Conservation (phyloP, 2,888 invertebrate species). For the Zygaena filipendulae region DNA sequence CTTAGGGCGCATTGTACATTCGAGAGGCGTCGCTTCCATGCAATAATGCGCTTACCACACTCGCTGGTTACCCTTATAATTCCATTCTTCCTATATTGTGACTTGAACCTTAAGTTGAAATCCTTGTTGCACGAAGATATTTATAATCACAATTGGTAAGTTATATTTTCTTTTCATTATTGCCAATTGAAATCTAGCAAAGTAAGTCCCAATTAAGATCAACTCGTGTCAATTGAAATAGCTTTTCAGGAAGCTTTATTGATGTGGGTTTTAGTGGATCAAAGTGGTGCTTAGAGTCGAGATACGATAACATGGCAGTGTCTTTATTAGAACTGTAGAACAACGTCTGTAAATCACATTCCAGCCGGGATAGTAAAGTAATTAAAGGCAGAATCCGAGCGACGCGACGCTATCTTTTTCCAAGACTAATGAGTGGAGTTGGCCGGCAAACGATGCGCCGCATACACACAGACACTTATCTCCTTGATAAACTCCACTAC, state of each 20-base stretch:
- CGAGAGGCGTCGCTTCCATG: slow-evolving; percentile 42
- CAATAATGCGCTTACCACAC: slow-evolving; percentile 60
- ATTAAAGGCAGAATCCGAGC: slow-evolving; percentile 47
- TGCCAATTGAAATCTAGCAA: too few species aligned
- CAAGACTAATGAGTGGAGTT: slow-evolving; percentile 50
- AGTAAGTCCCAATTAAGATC: too few species aligned
- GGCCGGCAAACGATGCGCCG: slow-evolving; percentile 32
- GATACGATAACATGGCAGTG: too few species aligned
- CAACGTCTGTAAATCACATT: slow-evolving; percentile 36
- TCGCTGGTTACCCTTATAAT: slow-evolving; percentile 49
- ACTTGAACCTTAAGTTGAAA: slow-evolving; percentile 53
- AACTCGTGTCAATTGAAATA: too few species aligned
- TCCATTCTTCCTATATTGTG: slow-evolving; percentile 43
- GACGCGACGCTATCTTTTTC: slow-evolving; percentile 44
- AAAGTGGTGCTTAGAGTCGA: too few species aligned
- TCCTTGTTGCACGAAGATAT: slow-evolving; percentile 52
- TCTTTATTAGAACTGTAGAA: too few species aligned
- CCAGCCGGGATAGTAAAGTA: slow-evolving; percentile 40
- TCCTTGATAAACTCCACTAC: slow-evolving; percentile 59
- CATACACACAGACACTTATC: slow-evolving; percentile 48
- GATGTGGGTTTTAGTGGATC: too few species aligned
- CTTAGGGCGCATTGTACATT: slow-evolving; percentile 57
- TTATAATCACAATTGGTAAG: background rate
- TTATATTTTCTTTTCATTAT: background rate
- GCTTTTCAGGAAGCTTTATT: too few species aligned